Base-by-base conservation (phyloP, 2,888 invertebrate species). In the Elmis aenea region DNA sequence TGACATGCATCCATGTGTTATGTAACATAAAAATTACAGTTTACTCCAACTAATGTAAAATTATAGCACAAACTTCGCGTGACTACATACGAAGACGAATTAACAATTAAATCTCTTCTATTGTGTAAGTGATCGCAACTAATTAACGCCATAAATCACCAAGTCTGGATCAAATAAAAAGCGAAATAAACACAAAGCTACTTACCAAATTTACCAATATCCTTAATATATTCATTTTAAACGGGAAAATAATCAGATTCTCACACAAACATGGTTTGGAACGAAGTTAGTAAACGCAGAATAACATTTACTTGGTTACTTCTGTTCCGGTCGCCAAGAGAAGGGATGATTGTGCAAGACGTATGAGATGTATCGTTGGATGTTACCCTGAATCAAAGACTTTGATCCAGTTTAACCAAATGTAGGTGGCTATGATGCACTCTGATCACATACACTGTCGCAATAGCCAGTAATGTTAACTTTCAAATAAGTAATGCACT, bases 341-440 rank as follows among this genome's bases (percentile, higher is more conserved):
- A 54, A 54, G 55, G 52, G 57, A 50, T 44, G 33, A 42, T 39
- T 41, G 41, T 55, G 50, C 50, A 53, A 47, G 44, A 45, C 40
- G 47, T 26, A 22, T 33, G 33, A 39, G 43, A 38, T 38, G 41
- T 33, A 26, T 37, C 33, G 50, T 42, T 47, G 47, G 51, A 51
- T 47, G 47, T 51, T 51, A 53, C 52, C 52, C 50, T 48, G 48
- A 51, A 52, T 52, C 50, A 52, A 33, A 33, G 26, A 33, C 33
- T 27, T 27, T 33, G 33, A 33, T 33, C 33, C 27, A 33, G 33
- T 33, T 33, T 22, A 11, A 14, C 15, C 20, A 13, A 27, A 27
- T 15, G 33, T 33, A 27, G 33, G 33, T 27, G 33, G 33, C 26
- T 27, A 22, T 27, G 33, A 27, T 33, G 33, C 33, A 11, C 33